Evolutionary conservation across 2,113 vertebrate genomes (phyloP), one percentile per base, ranked within the genome.

Genomic region (Pygoscelis adeliae): DNA sequence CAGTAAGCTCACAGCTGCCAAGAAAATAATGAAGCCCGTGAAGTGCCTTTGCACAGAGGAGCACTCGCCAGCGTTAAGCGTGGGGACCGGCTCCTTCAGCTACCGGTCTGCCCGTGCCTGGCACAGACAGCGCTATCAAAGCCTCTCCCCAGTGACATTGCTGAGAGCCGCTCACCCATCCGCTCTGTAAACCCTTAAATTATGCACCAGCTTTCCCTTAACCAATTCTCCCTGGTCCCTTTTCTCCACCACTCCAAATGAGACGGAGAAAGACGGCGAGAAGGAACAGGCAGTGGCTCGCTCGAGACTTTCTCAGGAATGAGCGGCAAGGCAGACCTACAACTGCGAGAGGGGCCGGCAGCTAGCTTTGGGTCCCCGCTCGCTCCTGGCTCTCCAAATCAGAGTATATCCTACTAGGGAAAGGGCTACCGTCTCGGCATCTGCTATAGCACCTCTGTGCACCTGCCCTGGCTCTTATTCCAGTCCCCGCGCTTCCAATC

Each of bases 21-120:
- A 73, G 85, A 70, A 93, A 73, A 90, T 74, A 74, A 83, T 53
- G 42, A 65, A 83, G 62, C n/a, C 55, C 0, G 2, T 50, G 50
- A 90, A 93, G 67, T 44, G 59, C 50, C 79, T 80, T 15, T n/a
- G 74, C 50, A n/a, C 19, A 38, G 79, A 81, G 88, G 58, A 50
- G 62, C 50, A 8, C 70, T 62, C 10, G 3, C 6, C 10, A 25
- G 53, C 1, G 38, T 9, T 3, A 20, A 32, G 59, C 42, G 5
- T 0, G 0, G 53, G 63, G 59, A 80, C 10, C 0, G 0, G 29
- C 76, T 72, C 78, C 62, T 72, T 27, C 74, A 47, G 76, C 79
- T 38, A 15, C 83, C 0, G 1, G 2, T 6, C 34, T 2, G 27
- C 17, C 69, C 1, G 0, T 47, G 87, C 93, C 56, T 69, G 90